Conservation (phyloP, 2,797 vertebrate genomes). For the Chaenodraco wilsoni region DNA sequence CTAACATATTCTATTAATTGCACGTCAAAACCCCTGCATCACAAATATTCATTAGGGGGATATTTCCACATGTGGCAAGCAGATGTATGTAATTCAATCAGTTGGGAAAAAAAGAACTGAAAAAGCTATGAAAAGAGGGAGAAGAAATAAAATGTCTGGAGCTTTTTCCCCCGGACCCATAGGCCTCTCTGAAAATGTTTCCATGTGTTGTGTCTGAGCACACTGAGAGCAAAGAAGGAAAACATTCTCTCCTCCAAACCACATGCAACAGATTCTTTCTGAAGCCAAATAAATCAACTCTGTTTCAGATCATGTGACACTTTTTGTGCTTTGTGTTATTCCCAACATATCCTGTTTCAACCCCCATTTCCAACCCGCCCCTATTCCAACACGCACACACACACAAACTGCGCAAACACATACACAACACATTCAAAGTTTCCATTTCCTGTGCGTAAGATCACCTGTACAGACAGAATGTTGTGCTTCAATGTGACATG, state of each 20-base stretch:
- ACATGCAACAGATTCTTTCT: slow-evolving; percentile 83
- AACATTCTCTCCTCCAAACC: slow-evolving; percentile 81
- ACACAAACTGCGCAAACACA: slow-evolving; percentile 23
- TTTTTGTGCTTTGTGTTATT: slow-evolving; percentile 82
- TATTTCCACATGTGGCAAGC: slow-evolving; percentile 73
- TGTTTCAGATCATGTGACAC: slow-evolving; percentile 82
- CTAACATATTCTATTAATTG: slow-evolving; percentile 49
- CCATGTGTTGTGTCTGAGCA: slow-evolving; percentile 83
- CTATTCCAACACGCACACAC: slow-evolving; percentile 21
- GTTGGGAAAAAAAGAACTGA: slow-evolving; percentile 42
- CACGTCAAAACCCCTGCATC: slow-evolving; percentile 18
- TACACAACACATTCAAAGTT: slow-evolving; percentile 70
- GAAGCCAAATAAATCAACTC: slow-evolving; percentile 83
- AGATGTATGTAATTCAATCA: slow-evolving; percentile 81
- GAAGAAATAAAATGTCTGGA: slow-evolving; percentile 79
- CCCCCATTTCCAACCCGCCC: background rate
- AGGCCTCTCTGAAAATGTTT: slow-evolving; percentile 82
- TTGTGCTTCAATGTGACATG: slow-evolving; percentile 72
- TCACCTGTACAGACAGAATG: slow-evolving; percentile 82
- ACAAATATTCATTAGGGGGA: slow-evolving; percentile 65
- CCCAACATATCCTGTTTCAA: slow-evolving; percentile 80
- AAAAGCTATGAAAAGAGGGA: slow-evolving; percentile 72
- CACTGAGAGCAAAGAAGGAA: slow-evolving; percentile 76
- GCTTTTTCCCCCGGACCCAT: slow-evolving; percentile 66
- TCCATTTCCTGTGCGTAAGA: slow-evolving; percentile 82